A percentile compares a stretch with the other conserved stretches of the same genome.
Conservation (phyloP, 2,113 vertebrate genomes). For the Epinephelus cyanopodus region DNA sequence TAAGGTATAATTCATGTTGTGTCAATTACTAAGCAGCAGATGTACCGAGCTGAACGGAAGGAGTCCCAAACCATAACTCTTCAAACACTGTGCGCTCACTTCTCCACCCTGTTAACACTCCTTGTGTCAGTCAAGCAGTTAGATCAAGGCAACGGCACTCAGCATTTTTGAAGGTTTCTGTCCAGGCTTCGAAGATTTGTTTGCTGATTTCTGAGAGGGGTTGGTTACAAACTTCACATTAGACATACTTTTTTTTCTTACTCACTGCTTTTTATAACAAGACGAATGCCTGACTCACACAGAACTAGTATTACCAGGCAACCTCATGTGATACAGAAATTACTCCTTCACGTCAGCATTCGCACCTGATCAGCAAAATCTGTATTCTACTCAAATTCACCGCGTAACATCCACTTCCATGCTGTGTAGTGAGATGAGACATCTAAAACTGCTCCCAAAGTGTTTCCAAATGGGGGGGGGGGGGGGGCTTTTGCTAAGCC, state of each 20-base stretch:
- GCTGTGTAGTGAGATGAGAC: too few relatives aligned
- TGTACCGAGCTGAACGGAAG: conserved; percentile 56
- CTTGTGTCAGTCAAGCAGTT: conserved; percentile 48
- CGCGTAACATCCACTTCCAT: too few relatives aligned
- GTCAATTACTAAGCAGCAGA: conserved; percentile 69
- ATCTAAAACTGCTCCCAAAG: too few relatives aligned
- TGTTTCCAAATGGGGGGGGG: too few relatives aligned
- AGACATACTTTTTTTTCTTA: not conserved
- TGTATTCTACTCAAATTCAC: too few relatives aligned
- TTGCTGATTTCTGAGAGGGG: conserved; percentile 23
- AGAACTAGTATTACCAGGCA: too few relatives aligned
- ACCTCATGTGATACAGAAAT: too few relatives aligned
- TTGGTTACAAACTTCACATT: conserved; percentile 22
- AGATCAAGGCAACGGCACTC: conserved; percentile 47
- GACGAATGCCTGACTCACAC: too few relatives aligned
- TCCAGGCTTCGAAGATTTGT: conserved; percentile 52
- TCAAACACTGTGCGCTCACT: conserved; percentile 52
- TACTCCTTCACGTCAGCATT: too few relatives aligned
- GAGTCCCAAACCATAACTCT: conserved; percentile 57
- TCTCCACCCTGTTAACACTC: conserved; percentile 52
- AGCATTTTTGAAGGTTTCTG: conserved; percentile 46
- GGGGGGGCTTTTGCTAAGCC: too few relatives aligned
- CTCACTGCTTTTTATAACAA: not conserved
- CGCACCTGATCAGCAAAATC: too few relatives aligned
- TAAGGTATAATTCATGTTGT: conserved; percentile 73